phyloP scores from a whole-genome alignment of 2,113 vertebrate species.

The Shinisaurus crocodilurus region DNA sequence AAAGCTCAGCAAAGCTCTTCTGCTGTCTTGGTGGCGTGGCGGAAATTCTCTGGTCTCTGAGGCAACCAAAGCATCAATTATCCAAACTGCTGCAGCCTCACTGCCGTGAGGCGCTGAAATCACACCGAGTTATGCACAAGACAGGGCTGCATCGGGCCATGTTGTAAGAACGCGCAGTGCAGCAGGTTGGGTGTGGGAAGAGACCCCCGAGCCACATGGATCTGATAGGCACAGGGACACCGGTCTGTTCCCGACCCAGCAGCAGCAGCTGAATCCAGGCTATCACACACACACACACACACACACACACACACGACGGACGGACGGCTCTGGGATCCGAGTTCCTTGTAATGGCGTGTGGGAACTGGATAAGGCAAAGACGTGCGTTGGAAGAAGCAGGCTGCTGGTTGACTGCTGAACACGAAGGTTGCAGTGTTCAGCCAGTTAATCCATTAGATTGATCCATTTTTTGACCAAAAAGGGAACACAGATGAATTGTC shows the following conservation, averaged over 20 bases:
- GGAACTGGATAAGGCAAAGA: no score
- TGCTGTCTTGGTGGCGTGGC: not conserved
- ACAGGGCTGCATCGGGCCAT: conserved; percentile 60
- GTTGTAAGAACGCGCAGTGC: conserved; percentile 31
- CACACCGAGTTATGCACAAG: conserved; percentile 41
- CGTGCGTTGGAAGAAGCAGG: no score
- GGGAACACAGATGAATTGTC: no score
- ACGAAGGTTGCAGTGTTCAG: no score
- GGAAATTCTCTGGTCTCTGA: not conserved
- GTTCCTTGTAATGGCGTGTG: no score
- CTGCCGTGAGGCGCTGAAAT: conserved; percentile 2
- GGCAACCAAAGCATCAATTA: conserved; percentile 30
- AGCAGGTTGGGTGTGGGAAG: not conserved
- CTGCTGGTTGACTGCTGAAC: no score
- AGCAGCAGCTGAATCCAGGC: no score
- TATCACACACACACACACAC: no score
- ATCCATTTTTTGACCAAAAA: no score
- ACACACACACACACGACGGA: no score
- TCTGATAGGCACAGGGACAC: not conserved
- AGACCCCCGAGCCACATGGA: conserved; percentile 18
- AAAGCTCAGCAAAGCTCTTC: accelerated
- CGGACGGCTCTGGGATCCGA: no score
- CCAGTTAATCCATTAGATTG: no score
- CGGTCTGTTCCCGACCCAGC: not conserved
- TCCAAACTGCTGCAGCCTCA: not conserved